Evolutionary conservation across 2,888 invertebrate genomes (phyloP).

Genomic region (Thelaira solivaga): DNA sequence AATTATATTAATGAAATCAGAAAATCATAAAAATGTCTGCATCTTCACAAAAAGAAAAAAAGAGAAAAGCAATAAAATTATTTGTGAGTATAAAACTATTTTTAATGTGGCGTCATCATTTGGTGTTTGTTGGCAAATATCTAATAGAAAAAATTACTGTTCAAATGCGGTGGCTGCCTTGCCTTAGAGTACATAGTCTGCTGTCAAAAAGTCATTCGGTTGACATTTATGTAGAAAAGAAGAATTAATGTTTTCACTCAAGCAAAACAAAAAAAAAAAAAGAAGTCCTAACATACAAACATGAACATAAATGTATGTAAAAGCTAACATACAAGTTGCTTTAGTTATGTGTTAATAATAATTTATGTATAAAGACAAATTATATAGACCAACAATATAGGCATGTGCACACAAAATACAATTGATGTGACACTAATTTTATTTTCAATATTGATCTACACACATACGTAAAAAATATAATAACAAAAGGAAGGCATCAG

Average conservation of each 20-base stretch:
- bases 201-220: constrained; percentile 39
- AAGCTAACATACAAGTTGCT: neutral
- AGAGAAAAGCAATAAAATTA: neutral
- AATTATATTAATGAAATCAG: neutral
- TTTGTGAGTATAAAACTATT: constrained; percentile 13
- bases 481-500: neutral
- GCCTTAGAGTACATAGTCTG: constrained; percentile 8
- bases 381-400: constrained; percentile 2
- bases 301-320: too few relatives aligned
- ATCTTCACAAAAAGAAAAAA: neutral
- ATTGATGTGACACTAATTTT: constrained; percentile 54
- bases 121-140: neutral
- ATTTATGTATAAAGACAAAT: neutral
- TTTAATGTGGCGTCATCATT: constrained; percentile 36
- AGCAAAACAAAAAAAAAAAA: neutral
- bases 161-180: neutral
- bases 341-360: constrained; percentile 1
- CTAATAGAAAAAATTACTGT: neutral
- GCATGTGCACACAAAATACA: too few relatives aligned
- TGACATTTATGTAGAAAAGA: constrained; percentile 49
- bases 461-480: neutral
- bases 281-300: too few relatives aligned
- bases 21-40: constrained; percentile 6
- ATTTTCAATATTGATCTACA: constrained; percentile 49
- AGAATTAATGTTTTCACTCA: constrained; percentile 27